Evolutionary conservation across 2,888 invertebrate species (phyloP).

Genomic region (Aspidiotus rigidus): DNA sequence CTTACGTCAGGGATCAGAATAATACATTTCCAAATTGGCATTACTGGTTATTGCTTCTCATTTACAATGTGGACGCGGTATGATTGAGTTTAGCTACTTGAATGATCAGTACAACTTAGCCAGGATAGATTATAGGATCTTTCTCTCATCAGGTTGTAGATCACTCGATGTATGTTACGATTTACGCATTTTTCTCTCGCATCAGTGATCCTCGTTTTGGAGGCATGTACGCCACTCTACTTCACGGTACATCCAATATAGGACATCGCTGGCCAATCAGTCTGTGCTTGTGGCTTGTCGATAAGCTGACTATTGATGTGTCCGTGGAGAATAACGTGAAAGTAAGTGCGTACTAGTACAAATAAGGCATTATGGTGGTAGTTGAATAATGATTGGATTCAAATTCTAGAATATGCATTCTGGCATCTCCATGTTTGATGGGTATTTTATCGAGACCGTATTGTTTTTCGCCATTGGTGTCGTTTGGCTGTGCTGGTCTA

Average conservation of each 20-base stretch:
- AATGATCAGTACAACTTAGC: too few species aligned
- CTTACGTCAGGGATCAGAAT: constrained; percentile 55
- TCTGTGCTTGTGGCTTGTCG: constrained; percentile 80
- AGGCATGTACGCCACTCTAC: constrained; percentile 96
- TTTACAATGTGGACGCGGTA: constrained; percentile 66
- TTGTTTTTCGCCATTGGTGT: not conserved
- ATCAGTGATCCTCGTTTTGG: constrained; percentile 94
- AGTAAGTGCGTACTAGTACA: not conserved
- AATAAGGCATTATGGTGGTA: too few species aligned
- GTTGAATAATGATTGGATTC: too few species aligned
- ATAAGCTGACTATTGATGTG: constrained; percentile 59
- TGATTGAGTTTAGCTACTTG: too few species aligned
- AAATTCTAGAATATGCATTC: too few species aligned
- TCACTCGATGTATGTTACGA: constrained; percentile 93
- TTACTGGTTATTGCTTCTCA: constrained; percentile 62
- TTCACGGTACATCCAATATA: constrained; percentile 90
- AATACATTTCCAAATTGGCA: constrained; percentile 59
- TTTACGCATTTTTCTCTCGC: constrained; percentile 96
- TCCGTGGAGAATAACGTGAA: not conserved
- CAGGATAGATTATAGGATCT: not conserved
- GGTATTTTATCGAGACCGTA: not conserved
- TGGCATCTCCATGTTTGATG: not conserved
- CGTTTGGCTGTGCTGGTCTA: not conserved
- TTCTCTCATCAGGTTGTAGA: constrained; percentile 62
- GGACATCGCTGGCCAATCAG: constrained; percentile 97